A percentile compares a stretch with the other conserved stretches of the same genome.
Evolutionary conservation across 2,888 invertebrate species (phyloP).

Genomic region (Drosophila nigricruria): DNA sequence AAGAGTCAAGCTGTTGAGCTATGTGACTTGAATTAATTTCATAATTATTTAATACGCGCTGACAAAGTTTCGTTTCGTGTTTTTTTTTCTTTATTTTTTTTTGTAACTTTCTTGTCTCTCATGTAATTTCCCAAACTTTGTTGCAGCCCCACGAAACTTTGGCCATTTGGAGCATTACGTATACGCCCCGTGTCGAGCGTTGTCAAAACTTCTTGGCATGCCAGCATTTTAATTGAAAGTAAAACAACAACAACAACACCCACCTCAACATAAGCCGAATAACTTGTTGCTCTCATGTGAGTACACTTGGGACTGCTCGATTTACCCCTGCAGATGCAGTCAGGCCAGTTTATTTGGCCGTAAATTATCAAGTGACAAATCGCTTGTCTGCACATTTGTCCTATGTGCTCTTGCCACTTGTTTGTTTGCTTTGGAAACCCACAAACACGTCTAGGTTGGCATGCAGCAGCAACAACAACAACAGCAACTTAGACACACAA

Average conservation of each 20-base stretch:
- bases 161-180: constrained; percentile 22
- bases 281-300: constrained; percentile 30
- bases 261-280: constrained; percentile 32
- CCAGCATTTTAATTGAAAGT: constrained; percentile 66
- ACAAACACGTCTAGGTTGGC: constrained; percentile 44
- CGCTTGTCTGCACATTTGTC: constrained; percentile 67
- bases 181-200: constrained; percentile 42
- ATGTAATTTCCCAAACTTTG: constrained; percentile 44
- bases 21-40: constrained; percentile 26
- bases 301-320: neutral
- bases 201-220: constrained; percentile 56
- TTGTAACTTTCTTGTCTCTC: constrained; percentile 23
- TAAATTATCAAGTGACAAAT: constrained; percentile 75
- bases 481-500: constrained; percentile 18
- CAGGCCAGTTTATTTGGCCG: constrained; percentile 30
- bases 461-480: constrained; percentile 25
- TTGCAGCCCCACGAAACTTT: constrained; percentile 20
- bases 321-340: constrained; percentile 16
- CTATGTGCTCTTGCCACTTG: constrained; percentile 53
- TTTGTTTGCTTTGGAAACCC: constrained; percentile 60
- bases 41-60: constrained; percentile 46
- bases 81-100: constrained; percentile 17
- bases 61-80: constrained; percentile 26
- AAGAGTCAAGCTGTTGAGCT: constrained; percentile 11
- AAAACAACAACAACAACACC: constrained; percentile 30